Evolutionary conservation across 2,113 vertebrate genomes (phyloP).

Genomic region (Prunella himalayana): DNA sequence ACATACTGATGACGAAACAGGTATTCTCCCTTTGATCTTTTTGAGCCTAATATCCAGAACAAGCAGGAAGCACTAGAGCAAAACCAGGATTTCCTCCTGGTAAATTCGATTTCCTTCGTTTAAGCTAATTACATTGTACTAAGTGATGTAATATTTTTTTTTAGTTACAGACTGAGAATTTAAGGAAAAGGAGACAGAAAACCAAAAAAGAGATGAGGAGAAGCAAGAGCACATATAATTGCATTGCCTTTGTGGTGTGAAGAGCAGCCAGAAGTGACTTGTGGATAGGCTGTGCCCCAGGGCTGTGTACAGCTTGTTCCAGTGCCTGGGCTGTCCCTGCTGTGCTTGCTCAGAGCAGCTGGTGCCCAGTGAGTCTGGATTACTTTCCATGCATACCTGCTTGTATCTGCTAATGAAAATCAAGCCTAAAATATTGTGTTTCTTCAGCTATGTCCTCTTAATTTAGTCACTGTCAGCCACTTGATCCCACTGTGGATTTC

Average conservation of each 20-base stretch:
- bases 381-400: neutral
- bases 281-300: neutral
- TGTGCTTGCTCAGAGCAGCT: neutral
- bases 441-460: neutral
- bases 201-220: neutral
- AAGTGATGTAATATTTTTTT: neutral
- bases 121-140: neutral
- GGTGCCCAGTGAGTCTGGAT: neutral
- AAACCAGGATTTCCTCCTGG: constrained; percentile 40
- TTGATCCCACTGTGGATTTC: neutral
- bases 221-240: neutral
- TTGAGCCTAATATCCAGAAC: neutral
- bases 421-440: neutral
- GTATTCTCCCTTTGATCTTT: neutral
- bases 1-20: neutral
- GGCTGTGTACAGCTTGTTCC: neutral
- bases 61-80: constrained; percentile 31
- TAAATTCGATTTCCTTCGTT: neutral
- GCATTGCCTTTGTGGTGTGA: neutral
- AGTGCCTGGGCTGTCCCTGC: neutral
- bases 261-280: neutral
- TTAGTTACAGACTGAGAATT: neutral
- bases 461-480: neutral
- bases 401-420: neutral
- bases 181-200: neutral